Percentiles rank a stretch among this genome's conserved stretches.
phyloP scores from a whole-genome alignment of 2,113 vertebrate species.

The Speoplatyrhinus poulsoni region DNA sequence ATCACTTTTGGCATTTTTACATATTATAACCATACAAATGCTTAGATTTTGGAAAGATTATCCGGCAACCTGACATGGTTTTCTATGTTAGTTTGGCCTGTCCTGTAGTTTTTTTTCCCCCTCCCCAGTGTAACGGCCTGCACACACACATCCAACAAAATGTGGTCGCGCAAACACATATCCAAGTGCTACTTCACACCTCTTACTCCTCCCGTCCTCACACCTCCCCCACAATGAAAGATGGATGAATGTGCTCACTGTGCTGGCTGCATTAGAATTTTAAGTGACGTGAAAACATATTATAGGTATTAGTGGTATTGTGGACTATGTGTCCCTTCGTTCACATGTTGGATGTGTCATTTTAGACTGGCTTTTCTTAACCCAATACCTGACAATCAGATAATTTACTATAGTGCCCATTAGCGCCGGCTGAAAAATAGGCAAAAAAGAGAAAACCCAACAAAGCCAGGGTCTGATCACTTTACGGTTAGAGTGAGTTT shows the following conservation, averaged over 20 bases:
- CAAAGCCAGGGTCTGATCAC: background rate
- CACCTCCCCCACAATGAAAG: constrained; percentile 11
- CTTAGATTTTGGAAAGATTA: too few relatives aligned
- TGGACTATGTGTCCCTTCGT: too few relatives aligned
- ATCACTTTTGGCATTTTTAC: too few relatives aligned
- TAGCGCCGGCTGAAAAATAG: constrained; percentile 11
- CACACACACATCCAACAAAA: background rate
- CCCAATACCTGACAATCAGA: too few relatives aligned
- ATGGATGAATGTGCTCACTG: background rate
- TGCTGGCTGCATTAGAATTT: background rate
- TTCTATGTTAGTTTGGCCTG: background rate
- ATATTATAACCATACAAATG: too few relatives aligned
- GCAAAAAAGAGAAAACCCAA: background rate
- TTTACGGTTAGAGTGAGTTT: background rate
- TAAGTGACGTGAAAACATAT: background rate
- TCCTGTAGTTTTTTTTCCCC: background rate
- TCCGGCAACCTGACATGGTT: too few relatives aligned
- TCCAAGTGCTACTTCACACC: constrained; percentile 27
- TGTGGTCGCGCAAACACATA: constrained; percentile 16
- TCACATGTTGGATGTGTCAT: too few relatives aligned
- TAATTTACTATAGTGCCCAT: too few relatives aligned
- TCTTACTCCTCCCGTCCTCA: constrained; percentile 13
- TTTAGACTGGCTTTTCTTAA: too few relatives aligned
- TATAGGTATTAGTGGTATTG: background rate
- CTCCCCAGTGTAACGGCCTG: background rate